Percentiles rank a stretch among this genome's conserved stretches.
These are phyloP conservation scores for Diabrotica balteata DNA, from an alignment of 2,888 invertebrate species.

Conservation along the genomic window DNA sequence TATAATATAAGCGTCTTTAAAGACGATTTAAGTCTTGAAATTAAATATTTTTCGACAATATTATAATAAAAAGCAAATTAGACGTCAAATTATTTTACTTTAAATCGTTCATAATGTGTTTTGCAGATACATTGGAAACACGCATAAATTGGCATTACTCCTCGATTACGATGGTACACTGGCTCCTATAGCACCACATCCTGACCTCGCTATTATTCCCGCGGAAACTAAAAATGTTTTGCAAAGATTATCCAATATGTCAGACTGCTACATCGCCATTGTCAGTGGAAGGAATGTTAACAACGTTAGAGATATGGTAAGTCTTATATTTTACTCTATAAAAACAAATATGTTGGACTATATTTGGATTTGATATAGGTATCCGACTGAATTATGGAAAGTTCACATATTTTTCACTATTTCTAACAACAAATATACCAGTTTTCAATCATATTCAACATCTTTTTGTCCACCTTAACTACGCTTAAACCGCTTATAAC, in stretches of 20 bases:
- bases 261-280: slow-evolving; percentile 87
- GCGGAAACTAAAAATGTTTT: slow-evolving; percentile 84
- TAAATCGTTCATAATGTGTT: neutral
- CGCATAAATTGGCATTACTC: slow-evolving; percentile 82
- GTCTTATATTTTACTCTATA: slow-evolving; percentile 30
- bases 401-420: no score
- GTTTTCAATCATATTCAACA: no score
- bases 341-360: no score
- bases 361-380: no score
- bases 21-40: no score
- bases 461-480: no score
- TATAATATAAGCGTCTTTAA: no score
- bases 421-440: no score
- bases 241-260: slow-evolving; percentile 81
- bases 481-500: no score
- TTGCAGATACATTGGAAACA: slow-evolving; percentile 81
- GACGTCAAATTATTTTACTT: no score
- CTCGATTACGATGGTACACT: slow-evolving; percentile 90
- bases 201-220: slow-evolving; percentile 86
- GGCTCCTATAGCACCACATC: slow-evolving; percentile 88
- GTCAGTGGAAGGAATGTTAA: slow-evolving; percentile 87
- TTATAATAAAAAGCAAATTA: neutral
- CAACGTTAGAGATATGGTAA: slow-evolving; percentile 86
- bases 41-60: no score
- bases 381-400: no score